These are phyloP conservation scores for Microplitis demolitor DNA, from an alignment of 1,140 invertebrate genomes.

Conservation along the genomic window DNA sequence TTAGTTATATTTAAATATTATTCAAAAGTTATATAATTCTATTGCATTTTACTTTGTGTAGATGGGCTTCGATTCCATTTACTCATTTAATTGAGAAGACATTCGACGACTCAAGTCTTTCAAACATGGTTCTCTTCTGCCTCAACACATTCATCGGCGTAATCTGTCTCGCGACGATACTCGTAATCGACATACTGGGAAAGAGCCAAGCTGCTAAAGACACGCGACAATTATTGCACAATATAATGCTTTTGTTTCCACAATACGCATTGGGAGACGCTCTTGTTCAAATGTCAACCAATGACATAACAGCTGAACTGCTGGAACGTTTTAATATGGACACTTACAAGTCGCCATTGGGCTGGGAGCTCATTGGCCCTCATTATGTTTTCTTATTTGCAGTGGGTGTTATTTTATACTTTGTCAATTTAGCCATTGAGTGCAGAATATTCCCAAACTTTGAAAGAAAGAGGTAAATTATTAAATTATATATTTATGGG, in stretches of 20 bases:
- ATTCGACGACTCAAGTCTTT: slow-evolving; percentile 67
- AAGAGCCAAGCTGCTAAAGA: slow-evolving; percentile 64
- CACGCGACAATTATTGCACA: slow-evolving; percentile 65
- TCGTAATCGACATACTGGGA: slow-evolving; percentile 69
- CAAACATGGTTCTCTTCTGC: slow-evolving; percentile 71
- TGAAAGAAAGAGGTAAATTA: slow-evolving; percentile 45
- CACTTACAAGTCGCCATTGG: slow-evolving; percentile 67
- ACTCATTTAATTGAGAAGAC: slow-evolving; percentile 67
- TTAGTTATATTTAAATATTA: too few species aligned
- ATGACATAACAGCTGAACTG: slow-evolving; percentile 66
- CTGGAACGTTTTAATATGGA: slow-evolving; percentile 69
- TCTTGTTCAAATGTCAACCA: slow-evolving; percentile 68
- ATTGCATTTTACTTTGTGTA: slow-evolving; percentile 26
- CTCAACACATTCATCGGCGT: slow-evolving; percentile 68
- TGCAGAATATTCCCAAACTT: slow-evolving; percentile 55
- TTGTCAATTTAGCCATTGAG: slow-evolving; percentile 67
- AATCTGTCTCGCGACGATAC: slow-evolving; percentile 64
- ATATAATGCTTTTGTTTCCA: slow-evolving; percentile 66
- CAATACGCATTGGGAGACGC: slow-evolving; percentile 70
- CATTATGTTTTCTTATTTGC: slow-evolving; percentile 62
- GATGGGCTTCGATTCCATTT: slow-evolving; percentile 62
- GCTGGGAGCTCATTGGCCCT: slow-evolving; percentile 61
- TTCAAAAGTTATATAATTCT: neutral
- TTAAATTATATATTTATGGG: slow-evolving; percentile 1
- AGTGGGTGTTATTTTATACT: slow-evolving; percentile 60